Conservation (phyloP, 2,797 vertebrate species). For the Danio choprae region DNA sequence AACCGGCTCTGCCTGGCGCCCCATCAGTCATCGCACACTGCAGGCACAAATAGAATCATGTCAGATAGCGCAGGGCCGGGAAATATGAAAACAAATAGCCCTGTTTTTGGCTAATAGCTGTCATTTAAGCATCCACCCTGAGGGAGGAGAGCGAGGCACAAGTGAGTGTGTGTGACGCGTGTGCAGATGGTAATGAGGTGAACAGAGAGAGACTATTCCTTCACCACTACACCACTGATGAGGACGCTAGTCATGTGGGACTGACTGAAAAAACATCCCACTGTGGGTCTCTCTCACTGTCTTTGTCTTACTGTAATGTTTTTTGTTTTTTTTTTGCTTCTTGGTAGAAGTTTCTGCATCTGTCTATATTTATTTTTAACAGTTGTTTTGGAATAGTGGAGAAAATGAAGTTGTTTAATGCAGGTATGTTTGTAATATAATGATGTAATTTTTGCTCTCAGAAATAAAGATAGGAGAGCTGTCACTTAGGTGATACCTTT, state of each 20-base stretch:
- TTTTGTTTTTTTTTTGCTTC: neutral
- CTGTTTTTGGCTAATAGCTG: slow-evolving; percentile 59
- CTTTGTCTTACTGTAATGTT: neutral
- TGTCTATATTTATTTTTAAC: slow-evolving; percentile 10
- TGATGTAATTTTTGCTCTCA: no score
- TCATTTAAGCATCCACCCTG: slow-evolving; percentile 49
- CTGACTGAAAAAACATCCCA: slow-evolving; percentile 34
- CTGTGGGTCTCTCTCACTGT: slow-evolving; percentile 4
- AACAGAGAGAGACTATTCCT: slow-evolving; percentile 44
- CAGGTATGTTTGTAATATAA: neutral
- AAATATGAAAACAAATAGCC: slow-evolving; percentile 74
- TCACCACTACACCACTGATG: slow-evolving; percentile 57
- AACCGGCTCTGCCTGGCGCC: slow-evolving; percentile 69
- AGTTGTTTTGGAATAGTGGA: neutral
- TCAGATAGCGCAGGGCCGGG: slow-evolving; percentile 72
- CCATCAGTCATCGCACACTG: slow-evolving; percentile 72
- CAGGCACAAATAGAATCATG: slow-evolving; percentile 76
- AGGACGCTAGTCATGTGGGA: slow-evolving; percentile 49
- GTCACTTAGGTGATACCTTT: no score
- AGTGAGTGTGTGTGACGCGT: slow-evolving; percentile 41
- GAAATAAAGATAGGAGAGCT: no score
- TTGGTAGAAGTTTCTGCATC: neutral
- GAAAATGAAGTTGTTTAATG: neutral
- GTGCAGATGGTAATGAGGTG: slow-evolving; percentile 49
- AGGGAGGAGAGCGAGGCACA: slow-evolving; percentile 46